Base-by-base conservation (phyloP, 2,797 vertebrate species). In the Cryptoprocta ferox region DNA sequence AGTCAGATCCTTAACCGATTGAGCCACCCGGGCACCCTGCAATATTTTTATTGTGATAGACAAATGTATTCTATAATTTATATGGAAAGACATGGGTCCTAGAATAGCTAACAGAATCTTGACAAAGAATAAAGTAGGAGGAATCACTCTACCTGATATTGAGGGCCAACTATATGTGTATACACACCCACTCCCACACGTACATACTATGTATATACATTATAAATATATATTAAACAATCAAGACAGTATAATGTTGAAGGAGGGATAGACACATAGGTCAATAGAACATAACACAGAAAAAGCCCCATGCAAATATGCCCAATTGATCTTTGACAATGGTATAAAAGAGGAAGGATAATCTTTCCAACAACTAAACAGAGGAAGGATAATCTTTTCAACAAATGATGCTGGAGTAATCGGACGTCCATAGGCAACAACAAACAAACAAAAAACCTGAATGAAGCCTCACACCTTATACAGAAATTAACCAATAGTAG, bases 251-350 rank as follows among this genome's bases (percentile, higher is more conserved):
- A 5, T 18, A 2, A 4, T 35, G 15, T 3, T 12, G 50, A 5
- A 53, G 63, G 70, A n/a, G 1, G 12, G 1, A 28, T 19, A 56
- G 78, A 79, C 9, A 28, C 14, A 3, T 0, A 53, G 35, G n/a
- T 15, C 16, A 28, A 3, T 1, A 10, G 42, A 12, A 59, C 19
- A 32, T 21, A 1, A 82, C 0, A 4, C 0, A 24, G 56, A 95
- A 24, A n/a, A 0, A 39, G n/a, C 39, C 42, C 59, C 8, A 14
- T 1, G 24, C 30, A 45, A 61, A 70, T 9, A 8, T 0, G 21
- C 5, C 10, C 56, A 59, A 66, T 28, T 42, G 26, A 37, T 21
- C 48, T 84, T 89, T 65, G n/a, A 84, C 65, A 32, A 42, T 30
- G 21, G 7, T 28, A 28, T 24, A 32, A 21, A 63, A 68, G 59